phyloP scores from a whole-genome alignment of 2,797 vertebrate genomes.

The Limosa lapponica region DNA sequence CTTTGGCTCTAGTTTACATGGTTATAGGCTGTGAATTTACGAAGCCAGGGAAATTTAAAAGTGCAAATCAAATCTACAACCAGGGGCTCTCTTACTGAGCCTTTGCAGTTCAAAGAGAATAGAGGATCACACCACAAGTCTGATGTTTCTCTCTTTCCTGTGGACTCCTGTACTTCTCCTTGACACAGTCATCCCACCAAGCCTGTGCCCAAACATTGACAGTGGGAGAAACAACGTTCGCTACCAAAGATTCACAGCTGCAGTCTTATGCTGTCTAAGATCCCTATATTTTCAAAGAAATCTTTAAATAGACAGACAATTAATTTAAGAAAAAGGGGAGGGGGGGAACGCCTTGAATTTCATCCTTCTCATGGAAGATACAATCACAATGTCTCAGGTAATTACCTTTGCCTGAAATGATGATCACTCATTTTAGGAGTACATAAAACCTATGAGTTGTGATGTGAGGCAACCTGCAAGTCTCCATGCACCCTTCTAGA shows the following conservation, averaged over 20 bases:
- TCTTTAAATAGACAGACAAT: background rate
- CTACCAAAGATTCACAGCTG: background rate
- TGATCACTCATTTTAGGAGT: constrained; percentile 28
- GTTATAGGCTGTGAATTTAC: background rate
- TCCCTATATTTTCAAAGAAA: constrained; percentile 48
- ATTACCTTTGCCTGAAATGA: constrained; percentile 33
- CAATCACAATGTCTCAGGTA: constrained; percentile 22
- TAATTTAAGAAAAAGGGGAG: background rate
- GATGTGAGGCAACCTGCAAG: constrained; percentile 16
- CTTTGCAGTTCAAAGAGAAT: background rate
- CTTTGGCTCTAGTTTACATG: background rate
- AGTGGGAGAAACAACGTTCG: background rate
- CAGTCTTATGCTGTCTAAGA: constrained; percentile 16
- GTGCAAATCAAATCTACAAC: background rate
- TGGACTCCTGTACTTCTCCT: background rate
- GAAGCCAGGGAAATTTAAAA: background rate
- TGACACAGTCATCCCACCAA: background rate
- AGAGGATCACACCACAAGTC: background rate
- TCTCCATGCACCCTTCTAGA: background rate
- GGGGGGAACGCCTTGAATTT: background rate
- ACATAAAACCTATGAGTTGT: background rate
- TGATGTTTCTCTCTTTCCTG: background rate
- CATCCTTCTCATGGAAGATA: constrained; percentile 24
- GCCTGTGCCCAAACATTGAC: background rate
- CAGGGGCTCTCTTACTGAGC: background rate